Percentiles rank a stretch among this genome's conserved stretches.
Conservation (phyloP, 92 coral and sea anemone genomes). For the Porites divaricata region DNA sequence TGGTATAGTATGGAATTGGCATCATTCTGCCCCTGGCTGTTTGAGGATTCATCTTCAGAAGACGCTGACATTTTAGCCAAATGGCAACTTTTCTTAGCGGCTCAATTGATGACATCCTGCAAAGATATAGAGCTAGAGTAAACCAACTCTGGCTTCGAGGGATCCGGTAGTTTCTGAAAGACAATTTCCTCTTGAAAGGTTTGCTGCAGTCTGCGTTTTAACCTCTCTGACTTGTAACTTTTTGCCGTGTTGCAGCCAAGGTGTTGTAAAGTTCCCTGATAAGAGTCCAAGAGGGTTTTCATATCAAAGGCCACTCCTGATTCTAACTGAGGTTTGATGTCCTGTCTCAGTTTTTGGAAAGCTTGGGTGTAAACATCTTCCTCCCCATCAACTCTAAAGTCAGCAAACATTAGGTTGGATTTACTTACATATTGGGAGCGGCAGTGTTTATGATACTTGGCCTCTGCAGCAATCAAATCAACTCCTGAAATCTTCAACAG, state of each 20-base stretch:
- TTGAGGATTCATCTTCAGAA: slow-evolving; percentile 32
- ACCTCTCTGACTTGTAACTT: slow-evolving; percentile 49
- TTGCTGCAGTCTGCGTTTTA: slow-evolving; percentile 59
- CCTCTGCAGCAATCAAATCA: slow-evolving; percentile 45
- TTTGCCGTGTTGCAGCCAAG: slow-evolving; percentile 46
- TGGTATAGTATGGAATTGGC: slow-evolving; percentile 35
- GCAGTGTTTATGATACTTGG: slow-evolving; percentile 44
- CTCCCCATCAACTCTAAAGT: no score
- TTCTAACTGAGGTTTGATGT: no score
- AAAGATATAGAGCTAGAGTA: slow-evolving; percentile 61
- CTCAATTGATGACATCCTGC: slow-evolving; percentile 61
- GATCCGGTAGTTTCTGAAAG: slow-evolving; percentile 72
- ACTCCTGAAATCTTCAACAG: slow-evolving; percentile 19
- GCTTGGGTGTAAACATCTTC: no score
- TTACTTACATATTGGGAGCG: slow-evolving; percentile 10
- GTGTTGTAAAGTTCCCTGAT: not conserved
- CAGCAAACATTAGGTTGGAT: no score
- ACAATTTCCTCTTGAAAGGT: slow-evolving; percentile 49
- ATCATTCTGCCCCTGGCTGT: slow-evolving; percentile 51
- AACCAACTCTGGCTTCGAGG: slow-evolving; percentile 67
- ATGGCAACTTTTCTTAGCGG: slow-evolving; percentile 49
- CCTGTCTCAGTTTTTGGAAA: no score
- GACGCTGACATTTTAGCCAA: slow-evolving; percentile 44
- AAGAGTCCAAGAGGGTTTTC: no score
- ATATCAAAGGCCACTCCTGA: no score